These are phyloP conservation scores for Malthinus seriepunctatus DNA, from an alignment of 2,888 invertebrate species.

Conservation along the genomic window DNA sequence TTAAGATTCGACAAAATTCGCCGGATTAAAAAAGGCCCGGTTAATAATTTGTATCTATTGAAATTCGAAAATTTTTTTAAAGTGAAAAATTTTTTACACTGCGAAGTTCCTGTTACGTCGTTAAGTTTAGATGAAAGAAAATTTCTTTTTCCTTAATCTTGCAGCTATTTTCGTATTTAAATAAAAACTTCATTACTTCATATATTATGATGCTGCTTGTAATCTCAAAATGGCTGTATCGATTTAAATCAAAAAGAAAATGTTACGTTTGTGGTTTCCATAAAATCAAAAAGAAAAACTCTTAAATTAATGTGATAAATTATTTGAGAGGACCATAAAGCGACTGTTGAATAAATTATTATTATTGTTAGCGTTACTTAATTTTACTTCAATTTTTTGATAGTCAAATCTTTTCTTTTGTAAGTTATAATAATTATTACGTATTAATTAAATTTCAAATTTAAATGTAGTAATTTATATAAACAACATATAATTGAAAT, in stretches of 20 bases:
- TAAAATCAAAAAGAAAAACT: background rate
- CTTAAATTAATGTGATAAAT: slow-evolving; percentile 21
- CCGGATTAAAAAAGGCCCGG: background rate
- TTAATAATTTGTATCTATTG: background rate
- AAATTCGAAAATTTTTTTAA: background rate
- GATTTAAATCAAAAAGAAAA: background rate
- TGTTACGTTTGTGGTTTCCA: slow-evolving; percentile 9
- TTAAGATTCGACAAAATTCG: background rate
- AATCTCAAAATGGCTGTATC: slow-evolving; percentile 4
- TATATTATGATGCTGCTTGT: too few species aligned
- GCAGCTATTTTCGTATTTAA: too few species aligned
- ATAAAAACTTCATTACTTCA: background rate
- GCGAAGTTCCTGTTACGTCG: slow-evolving; percentile 2
- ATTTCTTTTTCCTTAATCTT: background rate
- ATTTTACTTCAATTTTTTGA: slow-evolving; percentile 8
- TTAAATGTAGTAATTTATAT: slow-evolving; percentile 23
- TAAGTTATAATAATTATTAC: background rate
- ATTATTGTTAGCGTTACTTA: slow-evolving; percentile 19
- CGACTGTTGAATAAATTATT: slow-evolving; percentile 21
- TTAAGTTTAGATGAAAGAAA: background rate
- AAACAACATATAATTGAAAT: slow-evolving; percentile 18
- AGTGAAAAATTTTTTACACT: background rate
- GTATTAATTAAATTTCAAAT: background rate
- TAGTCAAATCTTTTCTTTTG: background rate
- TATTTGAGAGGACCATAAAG: slow-evolving; percentile 18